A percentile compares a stretch with the other conserved stretches of the same genome.
Conservation (phyloP, 2,888 invertebrate species). For the Nephrotoma flavescens region DNA sequence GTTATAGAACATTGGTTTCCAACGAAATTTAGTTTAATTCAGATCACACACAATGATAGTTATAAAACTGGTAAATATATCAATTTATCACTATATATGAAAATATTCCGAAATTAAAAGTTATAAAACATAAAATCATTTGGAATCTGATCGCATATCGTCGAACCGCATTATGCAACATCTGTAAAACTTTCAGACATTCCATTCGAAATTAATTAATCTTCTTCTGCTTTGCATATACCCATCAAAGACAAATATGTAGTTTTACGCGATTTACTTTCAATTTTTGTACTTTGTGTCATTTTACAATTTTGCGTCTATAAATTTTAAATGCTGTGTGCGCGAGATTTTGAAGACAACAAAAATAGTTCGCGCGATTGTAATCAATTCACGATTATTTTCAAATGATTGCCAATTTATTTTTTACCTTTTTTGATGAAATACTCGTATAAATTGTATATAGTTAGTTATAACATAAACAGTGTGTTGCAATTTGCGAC, state of each 20-base stretch:
- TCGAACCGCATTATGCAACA: neutral
- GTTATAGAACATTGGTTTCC: no score
- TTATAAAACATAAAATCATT: neutral
- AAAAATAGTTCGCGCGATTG: neutral
- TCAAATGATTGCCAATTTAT: neutral
- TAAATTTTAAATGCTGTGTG: neutral
- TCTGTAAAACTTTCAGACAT: neutral
- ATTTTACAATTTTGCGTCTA: no score
- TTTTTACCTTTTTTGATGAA: neutral
- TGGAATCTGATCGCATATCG: neutral
- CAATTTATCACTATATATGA: no score
- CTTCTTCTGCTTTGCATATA: neutral
- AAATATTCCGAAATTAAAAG: neutral
- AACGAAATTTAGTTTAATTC: no score
- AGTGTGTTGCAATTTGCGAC: neutral
- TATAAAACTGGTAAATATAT: no score
- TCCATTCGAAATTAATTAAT: neutral
- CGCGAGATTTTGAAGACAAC: neutral
- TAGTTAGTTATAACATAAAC: neutral
- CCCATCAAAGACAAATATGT: neutral
- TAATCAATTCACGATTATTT: neutral
- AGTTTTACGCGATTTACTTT: neutral
- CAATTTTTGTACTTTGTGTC: neutral
- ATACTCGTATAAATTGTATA: neutral
- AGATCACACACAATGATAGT: no score